These are phyloP conservation scores for Cavia aperea DNA, from an alignment of 2,113 vertebrate genomes.

Conservation along the genomic window DNA sequence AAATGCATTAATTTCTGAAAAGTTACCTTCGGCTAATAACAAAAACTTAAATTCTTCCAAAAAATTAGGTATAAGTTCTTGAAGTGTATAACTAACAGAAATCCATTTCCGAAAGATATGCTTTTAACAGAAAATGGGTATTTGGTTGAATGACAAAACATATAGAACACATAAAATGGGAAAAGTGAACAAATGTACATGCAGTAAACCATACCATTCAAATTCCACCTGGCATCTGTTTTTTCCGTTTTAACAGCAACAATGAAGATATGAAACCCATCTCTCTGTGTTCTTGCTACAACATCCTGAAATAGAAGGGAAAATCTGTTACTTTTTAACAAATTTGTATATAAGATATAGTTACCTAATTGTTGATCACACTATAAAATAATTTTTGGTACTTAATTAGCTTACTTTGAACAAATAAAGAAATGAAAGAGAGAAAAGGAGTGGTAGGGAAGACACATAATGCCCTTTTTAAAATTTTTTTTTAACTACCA, in stretches of 20 bases:
- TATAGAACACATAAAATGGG: background rate
- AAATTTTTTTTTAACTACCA: background rate
- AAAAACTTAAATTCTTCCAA: background rate
- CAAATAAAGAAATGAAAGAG: background rate
- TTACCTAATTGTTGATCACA: background rate
- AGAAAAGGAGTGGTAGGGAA: background rate
- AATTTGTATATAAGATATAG: background rate
- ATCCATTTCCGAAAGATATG: background rate
- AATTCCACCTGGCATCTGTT: constrained; percentile 78
- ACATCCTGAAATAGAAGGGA: constrained; percentile 66
- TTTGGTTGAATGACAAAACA: constrained; percentile 30
- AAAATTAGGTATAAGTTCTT: constrained; percentile 16
- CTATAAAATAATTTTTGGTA: constrained; percentile 11
- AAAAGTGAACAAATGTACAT: background rate
- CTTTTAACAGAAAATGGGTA: constrained; percentile 20
- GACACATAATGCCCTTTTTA: background rate
- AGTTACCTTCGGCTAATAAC: background rate
- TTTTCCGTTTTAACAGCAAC: constrained; percentile 76
- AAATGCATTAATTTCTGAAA: background rate
- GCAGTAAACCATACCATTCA: constrained; percentile 77
- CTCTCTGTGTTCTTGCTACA: constrained; percentile 83
- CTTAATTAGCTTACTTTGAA: background rate
- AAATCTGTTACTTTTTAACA: background rate
- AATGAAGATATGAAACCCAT: constrained; percentile 86
- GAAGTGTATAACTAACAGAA: constrained; percentile 8